phyloP scores from a whole-genome alignment of 2,888 invertebrate species.

The Paralinhomoeus sp. region DNA sequence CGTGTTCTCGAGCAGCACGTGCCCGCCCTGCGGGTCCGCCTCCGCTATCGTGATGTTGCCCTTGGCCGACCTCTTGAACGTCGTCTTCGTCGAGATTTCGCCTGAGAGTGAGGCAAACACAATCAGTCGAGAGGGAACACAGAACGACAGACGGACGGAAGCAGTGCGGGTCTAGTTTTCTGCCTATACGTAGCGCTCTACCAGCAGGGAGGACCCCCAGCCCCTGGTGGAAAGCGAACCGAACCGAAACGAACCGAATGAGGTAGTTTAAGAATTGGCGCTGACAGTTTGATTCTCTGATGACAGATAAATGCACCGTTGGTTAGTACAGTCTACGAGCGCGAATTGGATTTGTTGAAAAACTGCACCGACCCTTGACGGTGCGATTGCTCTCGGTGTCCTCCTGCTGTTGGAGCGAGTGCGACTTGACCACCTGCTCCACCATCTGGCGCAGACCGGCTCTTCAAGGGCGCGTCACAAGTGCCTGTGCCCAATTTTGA shows the following conservation, averaged over 20 bases:
- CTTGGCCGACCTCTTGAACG: constrained; percentile 33
- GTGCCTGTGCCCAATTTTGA: no score
- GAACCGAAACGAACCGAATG: no score
- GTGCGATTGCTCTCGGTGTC: constrained; percentile 22
- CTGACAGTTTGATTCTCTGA: no score
- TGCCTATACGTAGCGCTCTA: no score
- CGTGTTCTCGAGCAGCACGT: constrained; percentile 31
- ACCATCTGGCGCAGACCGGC: constrained; percentile 16
- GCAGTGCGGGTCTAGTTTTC: no score
- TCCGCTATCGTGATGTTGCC: constrained; percentile 30
- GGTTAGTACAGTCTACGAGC: no score
- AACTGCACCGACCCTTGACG: constrained; percentile 12
- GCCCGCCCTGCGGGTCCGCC: constrained; percentile 30
- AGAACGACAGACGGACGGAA: no score
- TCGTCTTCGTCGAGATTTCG: constrained; percentile 33
- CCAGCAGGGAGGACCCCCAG: no score
- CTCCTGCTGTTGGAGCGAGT: constrained; percentile 24
- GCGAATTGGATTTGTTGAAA: background rate
- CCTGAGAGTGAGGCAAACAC: constrained; percentile 7
- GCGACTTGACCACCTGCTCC: constrained; percentile 25
- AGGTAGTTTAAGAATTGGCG: no score
- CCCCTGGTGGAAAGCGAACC: no score
- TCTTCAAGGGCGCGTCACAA: constrained; percentile 5
- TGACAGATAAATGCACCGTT: no score
- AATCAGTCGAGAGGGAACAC: no score